Base-by-base conservation (phyloP, 2,888 invertebrate species). In the Caenorhabditis sp. region DNA sequence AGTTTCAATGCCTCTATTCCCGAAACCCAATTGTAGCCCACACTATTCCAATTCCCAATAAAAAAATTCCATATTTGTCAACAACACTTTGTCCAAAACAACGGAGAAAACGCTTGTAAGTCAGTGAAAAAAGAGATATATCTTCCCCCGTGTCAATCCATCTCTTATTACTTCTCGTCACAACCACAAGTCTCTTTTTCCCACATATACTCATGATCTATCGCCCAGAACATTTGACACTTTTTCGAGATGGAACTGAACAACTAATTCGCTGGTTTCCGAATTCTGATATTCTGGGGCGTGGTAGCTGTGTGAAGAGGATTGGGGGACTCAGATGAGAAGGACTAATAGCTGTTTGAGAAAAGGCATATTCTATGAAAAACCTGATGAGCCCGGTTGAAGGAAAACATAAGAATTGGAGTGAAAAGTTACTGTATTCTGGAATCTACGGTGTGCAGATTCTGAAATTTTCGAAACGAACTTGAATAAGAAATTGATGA, bases 181-280 rank as follows among this genome's bases (percentile, higher is more conserved):
- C 16, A 63, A 22, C 26, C 54, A 26, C 26, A 54, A 41, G 63
- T 44, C 58, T 35, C 49, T 31, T 19, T 66, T 51, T 59, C 49
- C 61, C 49, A 73, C 61, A 61, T 64, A n/a, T 66, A 51, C 74
- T 12, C 51, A 51, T 26, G 64, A 74, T 51, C 44, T 76, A 76
- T 76, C 51, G 41, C 38, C 38, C 38, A 2, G n/a, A n/a, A 38
- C 64, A 74, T 64, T 74, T 74, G 74, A 64, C 74, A 74, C 74
- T 56, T 51, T 31, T 51, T 28, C 31, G 51, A 70, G 56, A 58
- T 28, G n/a, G n/a, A 41, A 41, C 56, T 41, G 41, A 70, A 56
- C 38, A 59, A 51, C 61, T 61, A 38, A 73, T 73, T n/a, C n/a
- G n/a, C n/a, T n/a, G n/a, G n/a, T n/a, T n/a, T n/a, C n/a, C n/a